Evolutionary conservation across 2,113 vertebrate species (phyloP), one percentile per base, ranked within the genome.

Genomic region (Rhinoptilus africanus): DNA sequence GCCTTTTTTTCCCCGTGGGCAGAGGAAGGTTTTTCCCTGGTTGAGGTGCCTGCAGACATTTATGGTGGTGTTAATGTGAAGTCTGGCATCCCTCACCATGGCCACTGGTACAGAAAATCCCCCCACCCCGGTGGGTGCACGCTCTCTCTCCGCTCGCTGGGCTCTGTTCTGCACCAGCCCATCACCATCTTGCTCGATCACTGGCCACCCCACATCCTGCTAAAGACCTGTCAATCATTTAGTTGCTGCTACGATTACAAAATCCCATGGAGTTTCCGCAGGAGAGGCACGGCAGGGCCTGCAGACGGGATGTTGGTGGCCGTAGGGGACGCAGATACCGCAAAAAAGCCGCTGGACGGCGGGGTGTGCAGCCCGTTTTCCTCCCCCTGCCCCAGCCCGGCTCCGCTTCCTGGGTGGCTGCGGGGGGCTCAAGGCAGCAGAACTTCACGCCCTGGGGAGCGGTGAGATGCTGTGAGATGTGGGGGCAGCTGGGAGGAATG

Each of bases 111-210:
- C 39, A 72, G 91, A 83, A 82, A 60, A 84, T 48, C 28, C 13
- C 4, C 21, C 32, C 34, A 16, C 13, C 48, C 28, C 0, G 0
- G 50, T 1, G 12, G 4, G 27, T 51, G 35, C 22, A 2, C 3
- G 11, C 32, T 88, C 1, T 0, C 56, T 73, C 12, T 9, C 35
- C 0, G 0, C 39, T 80, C 3, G 6, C 32, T 7, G 30, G 32
- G n/a, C 66, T 88, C 43, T 37, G 78, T 71, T 85, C 64, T 4
- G 2, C 60, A n/a, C 43, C 37, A 69, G 56, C 37, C 50, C 24
- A 4, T 47, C 9, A 2, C 17, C 48, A 15, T 39, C 53, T 27
- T 43, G 10, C 43, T 53, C 9, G 4, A 77, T 51, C 54, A 12
- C 69, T 14, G 35, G 64, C 56, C 39, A 23, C 66, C 22, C 26